Evolutionary conservation across 2,113 vertebrate genomes (phyloP).

Genomic region (Phrynosoma blainvillii): DNA sequence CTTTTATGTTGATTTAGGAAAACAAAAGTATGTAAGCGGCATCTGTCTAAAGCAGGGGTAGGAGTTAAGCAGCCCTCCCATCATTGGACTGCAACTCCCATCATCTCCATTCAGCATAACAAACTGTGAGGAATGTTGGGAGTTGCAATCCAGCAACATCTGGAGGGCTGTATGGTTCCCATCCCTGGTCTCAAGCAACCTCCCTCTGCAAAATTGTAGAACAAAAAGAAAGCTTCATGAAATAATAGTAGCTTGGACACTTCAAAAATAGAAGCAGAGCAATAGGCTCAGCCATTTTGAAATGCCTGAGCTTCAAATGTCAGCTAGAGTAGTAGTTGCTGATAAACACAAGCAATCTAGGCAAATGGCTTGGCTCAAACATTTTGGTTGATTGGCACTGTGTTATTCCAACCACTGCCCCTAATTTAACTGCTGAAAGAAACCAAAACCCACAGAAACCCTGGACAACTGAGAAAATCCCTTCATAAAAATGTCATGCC

Average conservation of each 20-base stretch:
- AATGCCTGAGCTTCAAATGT: neutral
- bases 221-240: conserved; percentile 6
- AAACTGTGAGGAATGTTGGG: no score
- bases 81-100: no score
- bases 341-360: conserved; percentile 62
- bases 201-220: neutral
- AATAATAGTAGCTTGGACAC: conserved; percentile 10
- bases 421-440: neutral
- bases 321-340: conserved; percentile 55
- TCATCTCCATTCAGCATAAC: no score
- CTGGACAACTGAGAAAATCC: neutral
- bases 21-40: neutral
- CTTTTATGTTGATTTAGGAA: neutral
- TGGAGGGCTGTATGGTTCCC: no score
- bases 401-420: neutral
- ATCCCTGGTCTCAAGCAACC: neutral
- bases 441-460: neutral
- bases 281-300: neutral
- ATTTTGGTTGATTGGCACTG: conserved; percentile 24
- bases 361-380: conserved; percentile 9
- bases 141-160: no score
- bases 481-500: accelerated
- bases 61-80: no score
- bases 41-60: neutral
- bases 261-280: conserved; percentile 3